Percentiles rank a stretch among this genome's conserved stretches.
These are phyloP conservation scores for Blastobasis adustella DNA, from an alignment of 2,888 invertebrate species.

Conservation along the genomic window DNA sequence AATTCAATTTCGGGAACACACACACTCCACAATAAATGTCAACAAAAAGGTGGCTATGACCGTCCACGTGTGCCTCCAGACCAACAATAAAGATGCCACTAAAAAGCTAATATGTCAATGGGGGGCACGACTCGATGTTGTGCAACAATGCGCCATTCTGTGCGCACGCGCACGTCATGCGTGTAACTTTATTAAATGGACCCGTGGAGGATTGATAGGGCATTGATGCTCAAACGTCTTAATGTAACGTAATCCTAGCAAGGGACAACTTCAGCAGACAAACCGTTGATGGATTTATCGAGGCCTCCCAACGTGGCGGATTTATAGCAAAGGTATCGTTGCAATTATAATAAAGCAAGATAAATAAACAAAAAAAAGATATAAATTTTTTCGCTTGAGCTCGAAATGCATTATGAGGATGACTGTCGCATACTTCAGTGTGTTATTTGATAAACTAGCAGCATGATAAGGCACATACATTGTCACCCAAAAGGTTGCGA, in stretches of 20 bases:
- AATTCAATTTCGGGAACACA: conserved; percentile 30
- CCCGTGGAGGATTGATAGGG: conserved; percentile 61
- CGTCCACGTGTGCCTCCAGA: conserved; percentile 30
- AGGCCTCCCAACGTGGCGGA: no score
- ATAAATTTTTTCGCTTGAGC: no score
- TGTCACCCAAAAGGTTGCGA: conserved; percentile 29
- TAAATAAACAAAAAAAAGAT: no score
- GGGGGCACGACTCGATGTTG: conserved; percentile 46
- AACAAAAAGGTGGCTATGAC: conserved; percentile 11
- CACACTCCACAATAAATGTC: conserved; percentile 9
- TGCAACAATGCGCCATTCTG: conserved; percentile 51
- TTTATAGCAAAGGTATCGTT: no score
- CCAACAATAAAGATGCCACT: conserved; percentile 30
- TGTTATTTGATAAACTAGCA: no score
- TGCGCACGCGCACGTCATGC: conserved; percentile 41
- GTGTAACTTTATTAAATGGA: conserved; percentile 60
- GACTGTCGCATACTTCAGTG: no score
- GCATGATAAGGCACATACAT: conserved; percentile 26
- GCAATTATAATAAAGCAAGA: no score
- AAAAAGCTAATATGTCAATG: conserved; percentile 63
- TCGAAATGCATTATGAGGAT: no score
- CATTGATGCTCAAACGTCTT: conserved; percentile 18
- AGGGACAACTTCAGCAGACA: background rate
- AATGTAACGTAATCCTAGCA: conserved; percentile 11
- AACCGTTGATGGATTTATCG: background rate